Percentiles rank a stretch among this genome's conserved stretches.
phyloP scores from a whole-genome alignment of 2,888 invertebrate species.

The Stegophylla sp. region DNA sequence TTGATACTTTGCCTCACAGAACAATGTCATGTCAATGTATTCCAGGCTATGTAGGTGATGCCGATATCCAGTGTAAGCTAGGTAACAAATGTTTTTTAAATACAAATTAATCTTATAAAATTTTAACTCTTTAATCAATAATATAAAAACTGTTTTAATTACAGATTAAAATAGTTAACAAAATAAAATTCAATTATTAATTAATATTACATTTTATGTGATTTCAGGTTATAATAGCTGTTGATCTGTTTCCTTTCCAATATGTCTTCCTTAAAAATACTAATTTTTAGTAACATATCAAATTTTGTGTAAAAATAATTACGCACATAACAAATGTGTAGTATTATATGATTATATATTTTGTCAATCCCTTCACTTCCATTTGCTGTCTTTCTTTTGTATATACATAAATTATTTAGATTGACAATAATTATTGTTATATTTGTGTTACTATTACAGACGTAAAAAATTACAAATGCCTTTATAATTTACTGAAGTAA shows the following conservation, averaged over 20 bases:
- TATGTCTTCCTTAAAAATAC: slow-evolving; percentile 28
- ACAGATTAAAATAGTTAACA: slow-evolving; percentile 24
- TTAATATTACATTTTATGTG: slow-evolving; percentile 56
- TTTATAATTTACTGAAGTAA: slow-evolving; percentile 22
- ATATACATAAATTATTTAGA: slow-evolving; percentile 30
- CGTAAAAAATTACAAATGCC: neutral
- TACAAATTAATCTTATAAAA: neutral
- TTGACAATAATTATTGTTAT: slow-evolving; percentile 40
- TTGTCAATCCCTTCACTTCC: slow-evolving; percentile 58
- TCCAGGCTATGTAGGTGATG: slow-evolving; percentile 83
- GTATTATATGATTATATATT: neutral
- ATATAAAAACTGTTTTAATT: slow-evolving; percentile 1
- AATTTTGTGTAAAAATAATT: slow-evolving; percentile 16
- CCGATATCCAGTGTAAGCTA: slow-evolving; percentile 81
- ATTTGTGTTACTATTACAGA: neutral
- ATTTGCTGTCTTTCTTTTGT: slow-evolving; percentile 46
- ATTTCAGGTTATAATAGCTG: slow-evolving; percentile 60
- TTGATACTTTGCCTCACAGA: slow-evolving; percentile 83
- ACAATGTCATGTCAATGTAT: slow-evolving; percentile 88
- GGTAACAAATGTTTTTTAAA: slow-evolving; percentile 67
- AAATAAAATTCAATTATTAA: slow-evolving; percentile 31
- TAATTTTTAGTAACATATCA: slow-evolving; percentile 58
- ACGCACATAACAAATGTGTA: slow-evolving; percentile 10
- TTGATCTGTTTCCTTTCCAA: slow-evolving; percentile 39
- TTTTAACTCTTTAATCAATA: neutral